Conservation (phyloP, 2,113 vertebrate species). For the Ursus arctos region DNA sequence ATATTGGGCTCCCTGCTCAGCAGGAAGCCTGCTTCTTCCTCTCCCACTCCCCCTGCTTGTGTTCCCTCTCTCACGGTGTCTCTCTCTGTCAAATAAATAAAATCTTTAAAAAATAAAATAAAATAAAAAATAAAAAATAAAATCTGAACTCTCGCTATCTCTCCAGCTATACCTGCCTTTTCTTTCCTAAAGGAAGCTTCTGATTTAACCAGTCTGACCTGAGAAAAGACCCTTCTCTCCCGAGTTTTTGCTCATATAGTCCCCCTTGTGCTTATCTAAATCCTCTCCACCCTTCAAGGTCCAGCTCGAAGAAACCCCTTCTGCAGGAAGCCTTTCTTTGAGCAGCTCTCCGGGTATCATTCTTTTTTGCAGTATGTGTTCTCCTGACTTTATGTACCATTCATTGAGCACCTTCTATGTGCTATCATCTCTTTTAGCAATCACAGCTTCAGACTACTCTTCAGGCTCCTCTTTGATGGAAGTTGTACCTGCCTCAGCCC, state of each 20-base stretch:
- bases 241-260: neutral
- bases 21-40: no score
- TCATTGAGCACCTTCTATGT: neutral
- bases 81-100: no score
- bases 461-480: neutral
- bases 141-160: neutral
- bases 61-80: no score
- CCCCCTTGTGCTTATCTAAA: neutral
- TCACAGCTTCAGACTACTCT: neutral
- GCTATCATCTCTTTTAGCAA: neutral
- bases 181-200: neutral
- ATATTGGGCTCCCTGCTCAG: no score
- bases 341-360: neutral
- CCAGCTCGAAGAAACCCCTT: neutral
- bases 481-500: neutral
- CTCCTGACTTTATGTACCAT: neutral
- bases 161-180: neutral
- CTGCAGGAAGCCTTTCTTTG: neutral
- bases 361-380: neutral
- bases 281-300: neutral
- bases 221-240: neutral
- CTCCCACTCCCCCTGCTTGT: no score
- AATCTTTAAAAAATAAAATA: no score
- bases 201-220: neutral
- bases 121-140: neutral